These are phyloP conservation scores for Nixonia krombeini DNA, from an alignment of 1,140 invertebrate genomes.

Conservation along the genomic window DNA sequence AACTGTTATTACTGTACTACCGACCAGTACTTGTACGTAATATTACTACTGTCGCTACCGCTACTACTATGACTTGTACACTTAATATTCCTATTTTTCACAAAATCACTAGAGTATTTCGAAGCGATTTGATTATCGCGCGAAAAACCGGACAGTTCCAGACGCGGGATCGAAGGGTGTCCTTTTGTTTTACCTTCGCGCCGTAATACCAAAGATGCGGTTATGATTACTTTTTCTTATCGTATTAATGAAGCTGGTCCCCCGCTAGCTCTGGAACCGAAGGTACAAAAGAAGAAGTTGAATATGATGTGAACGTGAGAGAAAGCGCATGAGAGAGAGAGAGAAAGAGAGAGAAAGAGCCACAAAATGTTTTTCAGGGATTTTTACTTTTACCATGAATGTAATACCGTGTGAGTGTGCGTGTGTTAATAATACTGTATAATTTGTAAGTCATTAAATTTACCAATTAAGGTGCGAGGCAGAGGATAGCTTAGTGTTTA, in stretches of 20 bases:
- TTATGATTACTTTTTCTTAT: conserved; percentile 62
- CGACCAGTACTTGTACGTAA: too few relatives aligned
- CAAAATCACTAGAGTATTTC: conserved; percentile 2
- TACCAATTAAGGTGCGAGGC: conserved; percentile 54
- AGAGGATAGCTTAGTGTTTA: conserved; percentile 18
- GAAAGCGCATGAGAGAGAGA: not conserved
- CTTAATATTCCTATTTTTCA: conserved; percentile 16
- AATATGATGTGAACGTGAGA: conserved; percentile 1
- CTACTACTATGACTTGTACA: not conserved
- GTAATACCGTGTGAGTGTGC: conserved; percentile 67
- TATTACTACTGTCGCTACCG: too few relatives aligned
- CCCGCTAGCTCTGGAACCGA: conserved; percentile 27
- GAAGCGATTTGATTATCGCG: not conserved
- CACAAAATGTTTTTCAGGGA: conserved; percentile 61
- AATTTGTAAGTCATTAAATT: conserved; percentile 64
- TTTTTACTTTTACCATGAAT: conserved; percentile 65
- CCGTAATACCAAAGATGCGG: conserved; percentile 66
- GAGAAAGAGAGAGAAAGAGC: conserved; percentile 22
- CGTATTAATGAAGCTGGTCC: conserved; percentile 54
- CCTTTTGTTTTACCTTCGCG: conserved; percentile 15
- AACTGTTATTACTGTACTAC: conserved; percentile 41
- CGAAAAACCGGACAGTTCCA: not conserved
- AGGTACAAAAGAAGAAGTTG: not conserved
- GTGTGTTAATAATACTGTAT: conserved; percentile 65
- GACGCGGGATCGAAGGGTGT: not conserved